phyloP scores from a whole-genome alignment of 1,140 invertebrate species.

The Pentalonia nigronervosa region DNA sequence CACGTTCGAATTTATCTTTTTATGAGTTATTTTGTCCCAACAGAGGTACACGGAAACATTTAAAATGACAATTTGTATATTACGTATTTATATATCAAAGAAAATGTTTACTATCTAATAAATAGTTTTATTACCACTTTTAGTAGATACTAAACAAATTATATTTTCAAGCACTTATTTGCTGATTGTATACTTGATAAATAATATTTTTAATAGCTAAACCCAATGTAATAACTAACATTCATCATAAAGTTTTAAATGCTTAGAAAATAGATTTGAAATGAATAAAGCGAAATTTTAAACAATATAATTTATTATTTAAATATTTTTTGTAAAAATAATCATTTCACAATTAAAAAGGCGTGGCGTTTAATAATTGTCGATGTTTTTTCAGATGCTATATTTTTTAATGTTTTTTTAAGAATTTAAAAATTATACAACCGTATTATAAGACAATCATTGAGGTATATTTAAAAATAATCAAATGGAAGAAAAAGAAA shows the following conservation, averaged over 20 bases:
- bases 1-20: neutral
- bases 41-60: neutral
- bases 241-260: neutral
- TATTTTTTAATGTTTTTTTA: too few species aligned
- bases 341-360: too few species aligned
- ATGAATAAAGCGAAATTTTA: too few species aligned
- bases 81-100: too few species aligned
- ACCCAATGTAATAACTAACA: neutral
- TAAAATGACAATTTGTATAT: neutral
- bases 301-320: too few species aligned
- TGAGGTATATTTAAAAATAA: too few species aligned
- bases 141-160: neutral
- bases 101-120: neutral
- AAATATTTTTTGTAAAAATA: too few species aligned
- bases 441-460: too few species aligned
- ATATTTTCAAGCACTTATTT: neutral
- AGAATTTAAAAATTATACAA: too few species aligned
- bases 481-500: too few species aligned
- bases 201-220: neutral
- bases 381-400: too few species aligned
- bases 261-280: neutral
- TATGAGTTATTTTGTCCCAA: neutral
- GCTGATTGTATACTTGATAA: neutral
- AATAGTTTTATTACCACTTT: neutral
- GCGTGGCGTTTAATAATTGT: too few species aligned